phyloP scores from a whole-genome alignment of 2,888 invertebrate species.

The Laspeyria flexula region DNA sequence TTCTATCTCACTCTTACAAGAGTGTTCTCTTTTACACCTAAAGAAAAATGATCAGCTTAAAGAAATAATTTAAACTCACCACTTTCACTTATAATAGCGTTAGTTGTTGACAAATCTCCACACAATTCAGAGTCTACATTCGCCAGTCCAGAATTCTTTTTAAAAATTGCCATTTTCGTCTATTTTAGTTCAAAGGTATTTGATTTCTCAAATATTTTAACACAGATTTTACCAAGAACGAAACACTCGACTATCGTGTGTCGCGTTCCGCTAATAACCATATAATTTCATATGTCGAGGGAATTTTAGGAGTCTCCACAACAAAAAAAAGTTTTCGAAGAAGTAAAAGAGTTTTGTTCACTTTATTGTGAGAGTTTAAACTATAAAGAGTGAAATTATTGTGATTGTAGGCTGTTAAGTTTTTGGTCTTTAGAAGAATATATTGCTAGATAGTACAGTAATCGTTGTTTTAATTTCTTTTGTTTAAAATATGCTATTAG shows the following conservation, averaged over 20 bases:
- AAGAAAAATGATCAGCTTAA: background rate
- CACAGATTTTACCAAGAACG: background rate
- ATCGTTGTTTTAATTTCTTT: background rate
- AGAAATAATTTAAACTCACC: constrained; percentile 27
- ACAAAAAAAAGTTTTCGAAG: constrained; percentile 23
- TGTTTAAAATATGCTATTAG: background rate
- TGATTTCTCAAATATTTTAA: constrained; percentile 1
- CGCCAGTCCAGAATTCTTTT: background rate
- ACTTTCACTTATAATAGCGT: constrained; percentile 11
- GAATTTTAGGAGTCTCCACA: constrained; percentile 17
- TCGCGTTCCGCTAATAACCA: constrained; percentile 38
- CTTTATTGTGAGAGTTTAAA: constrained; percentile 24
- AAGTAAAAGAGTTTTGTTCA: constrained; percentile 1
- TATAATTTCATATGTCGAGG: constrained; percentile 35
- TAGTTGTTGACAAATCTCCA: background rate
- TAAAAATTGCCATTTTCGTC: background rate
- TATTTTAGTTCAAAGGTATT: background rate
- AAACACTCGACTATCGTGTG: constrained; percentile 36
- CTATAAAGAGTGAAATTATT: constrained; percentile 12
- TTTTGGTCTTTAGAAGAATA: constrained; percentile 2
- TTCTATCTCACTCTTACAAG: background rate
- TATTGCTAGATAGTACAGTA: background rate
- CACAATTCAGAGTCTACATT: constrained; percentile 22
- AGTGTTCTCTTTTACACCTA: constrained; percentile 4
- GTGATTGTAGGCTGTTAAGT: constrained; percentile 6